A percentile compares a stretch with the other conserved stretches of the same genome.
These are phyloP conservation scores for Glaucopsyche alexis DNA, from an alignment of 2,888 invertebrate genomes.

Conservation along the genomic window DNA sequence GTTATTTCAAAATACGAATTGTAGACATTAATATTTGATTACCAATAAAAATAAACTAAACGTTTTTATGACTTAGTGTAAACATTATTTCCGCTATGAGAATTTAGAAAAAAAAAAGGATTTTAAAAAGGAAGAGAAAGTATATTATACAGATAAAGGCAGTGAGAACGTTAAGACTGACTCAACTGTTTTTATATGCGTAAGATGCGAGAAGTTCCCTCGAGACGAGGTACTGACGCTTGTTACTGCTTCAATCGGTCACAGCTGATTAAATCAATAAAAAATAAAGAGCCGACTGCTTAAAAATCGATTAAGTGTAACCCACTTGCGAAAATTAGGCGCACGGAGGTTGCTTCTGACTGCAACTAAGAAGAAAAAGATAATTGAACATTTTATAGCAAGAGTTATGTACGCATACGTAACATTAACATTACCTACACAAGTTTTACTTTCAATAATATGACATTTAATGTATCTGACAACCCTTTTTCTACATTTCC, in stretches of 20 bases:
- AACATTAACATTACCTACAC: neutral
- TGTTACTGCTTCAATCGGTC: constrained; percentile 1
- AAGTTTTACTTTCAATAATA: neutral
- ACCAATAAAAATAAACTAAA: neutral
- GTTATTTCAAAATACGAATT: neutral
- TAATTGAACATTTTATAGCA: neutral
- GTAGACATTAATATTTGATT: constrained; percentile 1
- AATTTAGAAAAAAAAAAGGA: neutral
- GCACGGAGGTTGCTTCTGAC: neutral
- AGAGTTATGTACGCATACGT: neutral
- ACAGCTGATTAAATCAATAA: constrained; percentile 13
- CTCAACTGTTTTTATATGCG: neutral
- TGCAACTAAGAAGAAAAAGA: neutral
- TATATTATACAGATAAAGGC: neutral
- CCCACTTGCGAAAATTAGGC: constrained; percentile 9
- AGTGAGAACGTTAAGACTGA: neutral
- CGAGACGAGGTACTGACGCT: constrained; percentile 5
- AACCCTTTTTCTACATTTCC: neutral
- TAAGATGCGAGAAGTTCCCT: neutral
- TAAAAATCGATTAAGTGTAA: constrained; percentile 17
- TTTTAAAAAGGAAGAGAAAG: neutral
- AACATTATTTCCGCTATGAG: neutral
- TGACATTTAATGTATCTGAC: neutral
- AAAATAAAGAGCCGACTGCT: constrained; percentile 14
- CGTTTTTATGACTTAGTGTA: neutral